Evolutionary conservation across 2,797 vertebrate species (phyloP).

Genomic region (Cheirogaleus major): DNA sequence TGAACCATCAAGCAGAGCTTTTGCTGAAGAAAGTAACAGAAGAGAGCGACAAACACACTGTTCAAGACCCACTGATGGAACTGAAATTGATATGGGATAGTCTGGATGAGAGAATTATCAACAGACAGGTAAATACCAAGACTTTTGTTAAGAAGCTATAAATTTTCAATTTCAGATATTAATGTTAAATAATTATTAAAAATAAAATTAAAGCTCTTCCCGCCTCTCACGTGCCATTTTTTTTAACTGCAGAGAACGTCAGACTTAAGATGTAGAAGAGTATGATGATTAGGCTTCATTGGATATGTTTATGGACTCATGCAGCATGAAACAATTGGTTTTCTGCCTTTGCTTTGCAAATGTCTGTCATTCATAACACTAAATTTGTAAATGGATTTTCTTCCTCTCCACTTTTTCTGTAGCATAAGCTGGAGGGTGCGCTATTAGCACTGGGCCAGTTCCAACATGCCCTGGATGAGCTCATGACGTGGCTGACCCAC

Average conservation of each 20-base stretch:
- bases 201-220: neutral
- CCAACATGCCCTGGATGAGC: constrained; percentile 97
- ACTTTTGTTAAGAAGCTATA: neutral
- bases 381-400: neutral
- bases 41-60: constrained; percentile 91
- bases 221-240: neutral
- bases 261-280: neutral
- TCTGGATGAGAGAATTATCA: constrained; percentile 95
- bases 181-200: neutral
- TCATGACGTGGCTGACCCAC: constrained; percentile 96
- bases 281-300: neutral
- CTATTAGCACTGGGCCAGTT: constrained; percentile 98
- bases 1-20: constrained; percentile 96
- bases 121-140: constrained; percentile 91
- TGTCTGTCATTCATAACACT: neutral
- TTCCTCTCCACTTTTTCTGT: constrained; percentile 67
- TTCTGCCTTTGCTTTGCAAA: constrained; percentile 57
- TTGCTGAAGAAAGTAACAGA: constrained; percentile 95
- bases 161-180: neutral
- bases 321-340: constrained; percentile 31
- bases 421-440: constrained; percentile 99
- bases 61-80: constrained; percentile 95
- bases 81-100: constrained; percentile 95
- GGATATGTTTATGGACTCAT: neutral
- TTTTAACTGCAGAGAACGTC: neutral